Evolutionary conservation across 2,797 vertebrate species (phyloP).

Genomic region (Ara ararauna): DNA sequence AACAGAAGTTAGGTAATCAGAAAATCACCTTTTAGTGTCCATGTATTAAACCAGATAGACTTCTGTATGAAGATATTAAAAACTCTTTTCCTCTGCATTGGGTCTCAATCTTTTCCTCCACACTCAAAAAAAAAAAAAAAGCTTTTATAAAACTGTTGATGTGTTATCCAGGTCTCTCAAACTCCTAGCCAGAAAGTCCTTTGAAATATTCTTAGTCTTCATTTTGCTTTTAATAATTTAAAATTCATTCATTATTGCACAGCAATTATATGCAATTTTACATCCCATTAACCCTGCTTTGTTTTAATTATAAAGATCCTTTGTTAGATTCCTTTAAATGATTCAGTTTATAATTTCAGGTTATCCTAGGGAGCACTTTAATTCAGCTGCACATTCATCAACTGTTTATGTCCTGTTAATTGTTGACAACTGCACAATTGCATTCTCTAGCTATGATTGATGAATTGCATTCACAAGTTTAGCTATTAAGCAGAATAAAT

Average conservation of each 20-base stretch:
- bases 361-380: constrained; percentile 84
- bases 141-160: constrained; percentile 47
- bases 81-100: neutral
- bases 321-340: constrained; percentile 86
- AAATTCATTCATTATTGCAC: constrained; percentile 82
- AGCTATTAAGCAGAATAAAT: constrained; percentile 81
- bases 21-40: neutral
- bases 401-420: constrained; percentile 86
- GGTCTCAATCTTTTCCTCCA: neutral
- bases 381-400: constrained; percentile 88
- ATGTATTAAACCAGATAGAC: neutral
- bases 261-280: constrained; percentile 90
- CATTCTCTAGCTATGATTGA: constrained; percentile 84
- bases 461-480: constrained; percentile 76
- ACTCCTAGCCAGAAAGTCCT: constrained; percentile 56
- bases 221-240: constrained; percentile 78
- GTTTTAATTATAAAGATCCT: constrained; percentile 92
- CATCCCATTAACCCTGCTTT: constrained; percentile 88
- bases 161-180: constrained; percentile 41
- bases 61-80: neutral
- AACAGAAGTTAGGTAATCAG: neutral
- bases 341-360: constrained; percentile 86
- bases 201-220: constrained; percentile 61
- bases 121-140: neutral
- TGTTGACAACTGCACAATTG: constrained; percentile 89